A percentile compares a stretch with the other conserved stretches of the same genome.
These are phyloP conservation scores for Electrona antarctica DNA, from an alignment of 2,113 vertebrate species.

Conservation along the genomic window DNA sequence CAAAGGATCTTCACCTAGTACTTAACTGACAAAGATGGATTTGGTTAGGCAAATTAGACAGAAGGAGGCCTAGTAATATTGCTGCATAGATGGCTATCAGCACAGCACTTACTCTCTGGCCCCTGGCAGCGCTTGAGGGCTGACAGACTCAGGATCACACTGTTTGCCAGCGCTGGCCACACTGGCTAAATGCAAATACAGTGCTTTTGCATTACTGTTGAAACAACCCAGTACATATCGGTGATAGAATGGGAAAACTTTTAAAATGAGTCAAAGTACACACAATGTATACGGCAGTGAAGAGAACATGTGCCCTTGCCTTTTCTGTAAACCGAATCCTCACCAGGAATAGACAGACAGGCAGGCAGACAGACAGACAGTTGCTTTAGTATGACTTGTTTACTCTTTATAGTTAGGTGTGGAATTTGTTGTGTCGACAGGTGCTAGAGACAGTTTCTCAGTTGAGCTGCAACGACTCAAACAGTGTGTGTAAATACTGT, in stretches of 20 bases:
- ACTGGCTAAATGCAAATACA: background rate
- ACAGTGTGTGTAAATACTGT: slow-evolving; percentile 44
- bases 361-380: background rate
- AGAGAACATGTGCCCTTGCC: slow-evolving; percentile 30
- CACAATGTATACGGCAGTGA: background rate
- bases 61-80: slow-evolving; percentile 50
- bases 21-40: slow-evolving; percentile 35
- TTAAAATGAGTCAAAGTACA: too few species aligned
- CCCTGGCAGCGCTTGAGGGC: slow-evolving; percentile 39
- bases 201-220: background rate
- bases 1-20: slow-evolving; percentile 15
- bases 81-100: slow-evolving; percentile 44
- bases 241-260: background rate
- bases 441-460: slow-evolving; percentile 35
- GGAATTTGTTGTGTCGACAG: slow-evolving; percentile 59
- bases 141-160: slow-evolving; percentile 18
- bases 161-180: background rate
- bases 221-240: background rate
- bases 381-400: slow-evolving; percentile 40
- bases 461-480: slow-evolving; percentile 19
- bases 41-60: slow-evolving; percentile 66
- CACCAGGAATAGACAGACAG: slow-evolving; percentile 3
- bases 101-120: slow-evolving; percentile 49
- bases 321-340: slow-evolving; percentile 45
- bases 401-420: slow-evolving; percentile 53